These are phyloP conservation scores for Rachycentron canadum DNA, from an alignment of 2,797 vertebrate genomes.

Conservation along the genomic window DNA sequence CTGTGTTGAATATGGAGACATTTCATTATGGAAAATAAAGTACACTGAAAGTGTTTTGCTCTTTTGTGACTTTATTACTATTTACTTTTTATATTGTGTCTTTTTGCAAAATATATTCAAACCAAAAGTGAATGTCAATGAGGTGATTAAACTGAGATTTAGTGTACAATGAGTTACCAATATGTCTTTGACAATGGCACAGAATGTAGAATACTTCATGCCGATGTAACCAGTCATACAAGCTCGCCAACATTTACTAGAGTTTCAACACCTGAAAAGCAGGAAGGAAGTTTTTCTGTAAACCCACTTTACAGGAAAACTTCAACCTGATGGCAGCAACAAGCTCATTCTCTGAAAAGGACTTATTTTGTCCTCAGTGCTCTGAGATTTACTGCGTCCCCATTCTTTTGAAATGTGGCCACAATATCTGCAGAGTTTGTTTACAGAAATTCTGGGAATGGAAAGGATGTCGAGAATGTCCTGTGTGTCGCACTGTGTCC, in stretches of 20 bases:
- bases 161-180: background rate
- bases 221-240: constrained; percentile 59
- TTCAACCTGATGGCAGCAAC: constrained; percentile 63
- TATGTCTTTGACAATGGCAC: too few relatives aligned
- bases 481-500: constrained; percentile 69
- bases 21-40: constrained; percentile 73
- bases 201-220: background rate
- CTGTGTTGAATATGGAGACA: constrained; percentile 53
- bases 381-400: constrained; percentile 72
- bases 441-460: constrained; percentile 77
- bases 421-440: constrained; percentile 81
- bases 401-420: constrained; percentile 76
- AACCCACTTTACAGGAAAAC: constrained; percentile 3
- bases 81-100: background rate
- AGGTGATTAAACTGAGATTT: too few relatives aligned
- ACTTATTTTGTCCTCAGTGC: constrained; percentile 78
- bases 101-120: background rate
- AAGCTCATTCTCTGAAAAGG: constrained; percentile 20
- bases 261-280: constrained; percentile 14
- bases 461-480: constrained; percentile 75
- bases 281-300: background rate
- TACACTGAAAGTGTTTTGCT: constrained; percentile 36
- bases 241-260: constrained; percentile 50
- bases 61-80: constrained; percentile 3
- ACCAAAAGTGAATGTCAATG: background rate